A percentile compares a stretch with the other conserved stretches of the same genome.
Conservation (phyloP, 2,113 vertebrate species). For the Microtus oregoni region DNA sequence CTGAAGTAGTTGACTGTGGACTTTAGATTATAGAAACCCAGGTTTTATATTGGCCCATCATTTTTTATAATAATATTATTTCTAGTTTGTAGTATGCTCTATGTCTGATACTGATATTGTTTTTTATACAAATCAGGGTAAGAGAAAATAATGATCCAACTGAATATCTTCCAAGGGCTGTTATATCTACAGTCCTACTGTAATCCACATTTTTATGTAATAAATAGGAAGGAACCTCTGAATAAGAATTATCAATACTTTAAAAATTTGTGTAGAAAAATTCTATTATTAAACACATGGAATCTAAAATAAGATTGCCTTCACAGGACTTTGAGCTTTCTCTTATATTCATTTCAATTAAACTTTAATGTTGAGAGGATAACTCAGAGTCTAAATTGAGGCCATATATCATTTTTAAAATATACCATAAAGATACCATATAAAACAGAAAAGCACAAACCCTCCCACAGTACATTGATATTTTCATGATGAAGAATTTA, state of each 20-base stretch:
- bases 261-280: not conserved
- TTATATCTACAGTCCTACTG: not conserved
- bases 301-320: not conserved
- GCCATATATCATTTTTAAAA: not conserved
- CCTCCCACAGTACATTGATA: not conserved
- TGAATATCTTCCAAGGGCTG: not conserved
- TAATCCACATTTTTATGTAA: not conserved
- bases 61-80: not conserved
- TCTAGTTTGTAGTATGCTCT: rapidly evolving
- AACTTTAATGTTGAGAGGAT: not conserved
- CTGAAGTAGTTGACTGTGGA: rapidly evolving
- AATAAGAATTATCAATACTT: not conserved
- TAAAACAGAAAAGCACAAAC: not conserved
- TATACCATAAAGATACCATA: not conserved
- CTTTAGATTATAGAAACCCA: not conserved
- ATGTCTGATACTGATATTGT: not conserved
- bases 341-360: not conserved
- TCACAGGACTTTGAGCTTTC: not conserved
- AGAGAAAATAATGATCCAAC: not conserved
- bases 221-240: not conserved
- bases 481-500: not conserved
- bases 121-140: not conserved
- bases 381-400: not conserved
- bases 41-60: not conserved
- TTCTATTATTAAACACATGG: not conserved